These are phyloP conservation scores for Megalops cyprinoides DNA, from an alignment of 2,797 vertebrate genomes.

Conservation along the genomic window DNA sequence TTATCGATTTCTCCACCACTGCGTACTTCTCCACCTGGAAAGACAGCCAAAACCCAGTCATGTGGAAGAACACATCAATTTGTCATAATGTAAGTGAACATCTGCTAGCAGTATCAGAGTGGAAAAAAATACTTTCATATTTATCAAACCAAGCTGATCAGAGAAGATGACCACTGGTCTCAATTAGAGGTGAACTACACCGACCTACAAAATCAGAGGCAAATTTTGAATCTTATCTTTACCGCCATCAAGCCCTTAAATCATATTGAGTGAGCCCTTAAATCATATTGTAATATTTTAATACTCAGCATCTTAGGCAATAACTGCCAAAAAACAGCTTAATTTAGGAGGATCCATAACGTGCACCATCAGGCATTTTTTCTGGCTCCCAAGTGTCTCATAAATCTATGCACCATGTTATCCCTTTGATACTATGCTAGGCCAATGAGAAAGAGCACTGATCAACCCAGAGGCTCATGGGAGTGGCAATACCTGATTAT, in stretches of 20 bases:
- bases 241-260: conserved; percentile 16
- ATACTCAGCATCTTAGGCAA: conserved; percentile 6
- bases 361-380: conserved; percentile 13
- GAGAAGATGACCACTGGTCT: neutral
- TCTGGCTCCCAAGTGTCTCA: neutral
- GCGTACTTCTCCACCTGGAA: conserved; percentile 73
- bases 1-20: neutral
- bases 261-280: conserved; percentile 3
- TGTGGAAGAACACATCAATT: neutral
- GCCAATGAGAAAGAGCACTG: neutral
- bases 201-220: neutral
- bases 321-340: neutral
- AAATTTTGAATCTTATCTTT: conserved; percentile 14
- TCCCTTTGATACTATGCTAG: neutral
- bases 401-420: conserved; percentile 16
- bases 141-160: conserved; percentile 20
- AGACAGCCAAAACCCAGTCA: conserved; percentile 39
- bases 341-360: neutral
- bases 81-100: neutral
- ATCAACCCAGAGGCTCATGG: neutral
- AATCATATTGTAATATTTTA: conserved; percentile 31
- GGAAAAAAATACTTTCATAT: neutral
- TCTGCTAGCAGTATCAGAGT: neutral
- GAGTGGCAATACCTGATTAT: neutral
- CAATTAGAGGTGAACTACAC: neutral